phyloP scores from a whole-genome alignment of 1,140 invertebrate genomes.

The Heliconius nattereri region DNA sequence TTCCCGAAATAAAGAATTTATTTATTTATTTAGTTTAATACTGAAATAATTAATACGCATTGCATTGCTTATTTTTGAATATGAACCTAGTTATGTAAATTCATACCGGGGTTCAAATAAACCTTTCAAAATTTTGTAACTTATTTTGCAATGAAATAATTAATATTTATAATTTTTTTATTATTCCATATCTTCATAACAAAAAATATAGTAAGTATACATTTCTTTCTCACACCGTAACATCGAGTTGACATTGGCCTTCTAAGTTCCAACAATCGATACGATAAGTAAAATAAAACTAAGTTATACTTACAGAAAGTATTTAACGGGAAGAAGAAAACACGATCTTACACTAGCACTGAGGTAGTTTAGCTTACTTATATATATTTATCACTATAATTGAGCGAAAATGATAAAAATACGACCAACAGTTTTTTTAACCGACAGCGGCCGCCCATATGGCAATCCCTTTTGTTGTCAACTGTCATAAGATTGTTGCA shows the following conservation, averaged over 20 bases:
- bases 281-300: conserved; percentile 46
- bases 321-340: conserved; percentile 24
- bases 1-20: too few species aligned
- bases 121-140: background rate
- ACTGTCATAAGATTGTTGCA: conserved; percentile 15
- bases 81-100: background rate
- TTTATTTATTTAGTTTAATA: too few species aligned
- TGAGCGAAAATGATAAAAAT: conserved; percentile 14
- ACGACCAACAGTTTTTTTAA: conserved; percentile 6
- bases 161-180: background rate
- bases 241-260: conserved; percentile 68
- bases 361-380: conserved; percentile 29
- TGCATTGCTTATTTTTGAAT: background rate
- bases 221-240: conserved; percentile 41
- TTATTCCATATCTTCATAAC: background rate
- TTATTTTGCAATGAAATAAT: background rate
- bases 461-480: conserved; percentile 27
- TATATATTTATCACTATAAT: conserved; percentile 22
- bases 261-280: conserved; percentile 61
- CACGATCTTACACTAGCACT: conserved; percentile 50
- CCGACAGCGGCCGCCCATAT: conserved; percentile 18
- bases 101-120: background rate
- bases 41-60: background rate
- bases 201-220: background rate
- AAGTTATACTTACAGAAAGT: conserved; percentile 43